Percentiles rank a stretch among this genome's conserved stretches.
phyloP scores from a whole-genome alignment of 1,140 invertebrate species.

The Halotydeus destructor region DNA sequence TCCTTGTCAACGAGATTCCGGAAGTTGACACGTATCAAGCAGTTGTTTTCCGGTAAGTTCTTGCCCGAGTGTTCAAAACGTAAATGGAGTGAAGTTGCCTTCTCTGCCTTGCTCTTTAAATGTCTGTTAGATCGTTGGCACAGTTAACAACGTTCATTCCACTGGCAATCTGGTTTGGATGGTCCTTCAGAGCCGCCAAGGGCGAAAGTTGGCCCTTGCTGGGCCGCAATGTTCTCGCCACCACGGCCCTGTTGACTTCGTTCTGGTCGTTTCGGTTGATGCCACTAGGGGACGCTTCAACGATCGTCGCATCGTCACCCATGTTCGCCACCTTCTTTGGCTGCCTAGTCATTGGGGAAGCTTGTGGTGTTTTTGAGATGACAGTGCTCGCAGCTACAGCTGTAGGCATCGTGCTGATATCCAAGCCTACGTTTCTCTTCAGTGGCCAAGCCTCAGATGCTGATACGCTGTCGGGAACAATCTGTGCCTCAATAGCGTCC shows the following conservation, averaged over 20 bases:
- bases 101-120: too few relatives aligned
- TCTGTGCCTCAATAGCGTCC: slow-evolving; percentile 57
- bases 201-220: not conserved
- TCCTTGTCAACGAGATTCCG: too few relatives aligned
- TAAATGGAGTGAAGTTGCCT: too few relatives aligned
- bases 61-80: too few relatives aligned
- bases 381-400: slow-evolving; percentile 27
- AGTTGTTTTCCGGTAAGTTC: too few relatives aligned
- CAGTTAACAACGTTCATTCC: not conserved
- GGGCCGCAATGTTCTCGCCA: not conserved
- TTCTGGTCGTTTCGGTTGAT: slow-evolving; percentile 23
- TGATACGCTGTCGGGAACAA: slow-evolving; percentile 44
- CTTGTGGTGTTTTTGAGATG: slow-evolving; percentile 30
- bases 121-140: not conserved
- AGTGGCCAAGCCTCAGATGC: slow-evolving; percentile 12
- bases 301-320: slow-evolving; percentile 35
- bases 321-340: slow-evolving; percentile 32
- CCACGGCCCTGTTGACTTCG: not conserved
- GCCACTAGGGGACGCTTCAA: slow-evolving; percentile 33
- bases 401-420: slow-evolving; percentile 29
- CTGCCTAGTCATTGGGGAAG: slow-evolving; percentile 30
- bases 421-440: slow-evolving; percentile 30
- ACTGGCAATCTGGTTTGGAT: not conserved
- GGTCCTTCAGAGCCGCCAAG: not conserved
- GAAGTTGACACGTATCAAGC: too few relatives aligned